Evolutionary conservation across 2,888 invertebrate species (phyloP), one percentile per base, ranked within the genome.

Genomic region (Drosophila koepferae): DNA sequence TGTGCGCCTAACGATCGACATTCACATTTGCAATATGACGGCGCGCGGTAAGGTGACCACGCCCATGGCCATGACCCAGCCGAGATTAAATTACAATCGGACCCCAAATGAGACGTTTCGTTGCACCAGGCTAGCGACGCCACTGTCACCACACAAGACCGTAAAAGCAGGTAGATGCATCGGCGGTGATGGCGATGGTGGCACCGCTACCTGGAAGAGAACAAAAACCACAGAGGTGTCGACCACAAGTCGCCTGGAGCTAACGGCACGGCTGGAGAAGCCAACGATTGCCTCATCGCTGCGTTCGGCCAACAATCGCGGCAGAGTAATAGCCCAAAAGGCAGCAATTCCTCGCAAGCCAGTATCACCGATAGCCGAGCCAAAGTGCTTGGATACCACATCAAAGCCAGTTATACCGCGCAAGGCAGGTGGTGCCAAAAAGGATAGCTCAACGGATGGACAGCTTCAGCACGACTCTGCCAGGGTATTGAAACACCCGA

Each of bases 141-240:
- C 88, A 69, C 78, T 58, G 72, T 74, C 82, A 72, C 49, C 81
- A 66, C 81, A 65, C 63, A 55, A 48, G 60, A 55, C 71, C 71
- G 82, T 69, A 2, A 51, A n/a, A 69, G 62, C 75, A 54, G 63
- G 58, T 43, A 40, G 62, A 38, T 65, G 73, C 56, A 43, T 59
- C 70, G 82, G 78, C 64, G 86, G 82, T 55, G 79, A 71, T 70
- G 90, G 82, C 67, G 90, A 80, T 86, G 90, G 74, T 60, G 88
- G 79, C 75, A 40, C 63, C 73, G 76, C 63, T 67, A 51, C 38
- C 48, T 77, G 74, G 74, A 76, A 74, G 41, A 63, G 51, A 53
- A 4, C 48, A 9, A 16, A 63, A 16, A n/a, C 44, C 20, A 54
- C 51, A n/a, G n/a, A 66, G 12, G n/a, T 43, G n/a, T 36, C 51